A percentile compares a stretch with the other conserved stretches of the same genome.
phyloP scores from a whole-genome alignment of 2,888 invertebrate species.

The Aproaerema taeniolella region DNA sequence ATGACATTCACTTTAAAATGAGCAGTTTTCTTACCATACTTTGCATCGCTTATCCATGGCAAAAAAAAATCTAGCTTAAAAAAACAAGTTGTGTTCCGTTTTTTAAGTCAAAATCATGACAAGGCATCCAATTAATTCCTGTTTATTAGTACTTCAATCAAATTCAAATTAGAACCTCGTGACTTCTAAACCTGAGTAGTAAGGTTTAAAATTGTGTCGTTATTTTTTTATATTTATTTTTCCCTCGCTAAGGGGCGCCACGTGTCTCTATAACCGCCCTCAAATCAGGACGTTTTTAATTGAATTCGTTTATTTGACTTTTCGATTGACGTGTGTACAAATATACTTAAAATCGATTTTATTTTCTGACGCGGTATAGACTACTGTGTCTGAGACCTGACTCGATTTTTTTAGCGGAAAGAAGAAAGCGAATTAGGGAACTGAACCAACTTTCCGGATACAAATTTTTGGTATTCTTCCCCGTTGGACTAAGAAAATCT shows the following conservation, averaged over 20 bases:
- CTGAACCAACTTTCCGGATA: too few species aligned
- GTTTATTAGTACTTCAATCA: conserved; percentile 35
- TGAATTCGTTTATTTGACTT: conserved; percentile 67
- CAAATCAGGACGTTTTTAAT: conserved; percentile 47
- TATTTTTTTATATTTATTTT: conserved; percentile 4
- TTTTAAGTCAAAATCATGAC: not conserved
- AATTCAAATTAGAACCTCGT: conserved; percentile 29
- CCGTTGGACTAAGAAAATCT: too few species aligned
- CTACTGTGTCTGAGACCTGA: too few species aligned
- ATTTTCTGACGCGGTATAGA: too few species aligned
- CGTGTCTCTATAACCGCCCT: conserved; percentile 63
- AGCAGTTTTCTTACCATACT: not conserved
- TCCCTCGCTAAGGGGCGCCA: conserved; percentile 39
- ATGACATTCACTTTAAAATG: not conserved
- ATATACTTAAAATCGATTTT: conserved; percentile 4
- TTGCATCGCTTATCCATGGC: too few species aligned
- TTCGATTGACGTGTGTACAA: conserved; percentile 49
- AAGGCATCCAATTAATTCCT: conserved; percentile 47
- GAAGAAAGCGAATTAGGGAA: too few species aligned
- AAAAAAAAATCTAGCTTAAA: too few species aligned
- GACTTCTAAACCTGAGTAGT: conserved; percentile 22
- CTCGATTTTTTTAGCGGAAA: too few species aligned
- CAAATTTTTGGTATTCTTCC: too few species aligned
- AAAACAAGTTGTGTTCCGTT: too few species aligned
- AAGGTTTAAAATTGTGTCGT: conserved; percentile 18